Percentiles rank a stretch among this genome's conserved stretches.
phyloP scores from a whole-genome alignment of 2,113 vertebrate genomes.

The Zootoca vivipara region DNA sequence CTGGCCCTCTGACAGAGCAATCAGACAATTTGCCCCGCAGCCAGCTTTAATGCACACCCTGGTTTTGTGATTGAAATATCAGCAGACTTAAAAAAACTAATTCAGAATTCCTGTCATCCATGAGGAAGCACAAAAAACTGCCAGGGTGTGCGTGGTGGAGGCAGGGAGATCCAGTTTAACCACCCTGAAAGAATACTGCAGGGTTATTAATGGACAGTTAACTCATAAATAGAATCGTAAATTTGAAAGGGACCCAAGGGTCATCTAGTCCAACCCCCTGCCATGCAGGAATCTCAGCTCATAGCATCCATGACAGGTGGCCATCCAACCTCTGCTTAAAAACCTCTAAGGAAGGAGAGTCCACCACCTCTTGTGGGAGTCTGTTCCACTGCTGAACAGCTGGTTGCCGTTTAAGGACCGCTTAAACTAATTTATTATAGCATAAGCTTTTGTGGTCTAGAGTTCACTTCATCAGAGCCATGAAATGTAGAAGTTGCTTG shows the following conservation, averaged over 20 bases:
- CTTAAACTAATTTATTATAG: neutral
- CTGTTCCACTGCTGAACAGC: no score
- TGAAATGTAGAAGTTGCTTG: no score
- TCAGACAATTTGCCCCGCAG: neutral
- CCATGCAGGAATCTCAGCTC: no score
- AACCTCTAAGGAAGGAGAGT: neutral
- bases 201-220: neutral
- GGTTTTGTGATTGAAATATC: neutral
- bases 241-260: no score
- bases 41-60: neutral
- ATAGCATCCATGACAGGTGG: no score
- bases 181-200: neutral
- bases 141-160: neutral
- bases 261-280: no score
- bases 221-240: no score
- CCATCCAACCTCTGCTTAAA: neutral
- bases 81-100: neutral
- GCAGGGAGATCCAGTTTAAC: neutral
- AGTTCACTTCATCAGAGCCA: neutral
- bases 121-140: neutral
- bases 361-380: no score
- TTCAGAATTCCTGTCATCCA: no score
- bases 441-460: neutral
- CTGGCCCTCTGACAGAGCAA: neutral
- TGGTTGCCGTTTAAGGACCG: no score